phyloP scores from a whole-genome alignment of 2,113 vertebrate genomes.

The Alligator mississippiensis region DNA sequence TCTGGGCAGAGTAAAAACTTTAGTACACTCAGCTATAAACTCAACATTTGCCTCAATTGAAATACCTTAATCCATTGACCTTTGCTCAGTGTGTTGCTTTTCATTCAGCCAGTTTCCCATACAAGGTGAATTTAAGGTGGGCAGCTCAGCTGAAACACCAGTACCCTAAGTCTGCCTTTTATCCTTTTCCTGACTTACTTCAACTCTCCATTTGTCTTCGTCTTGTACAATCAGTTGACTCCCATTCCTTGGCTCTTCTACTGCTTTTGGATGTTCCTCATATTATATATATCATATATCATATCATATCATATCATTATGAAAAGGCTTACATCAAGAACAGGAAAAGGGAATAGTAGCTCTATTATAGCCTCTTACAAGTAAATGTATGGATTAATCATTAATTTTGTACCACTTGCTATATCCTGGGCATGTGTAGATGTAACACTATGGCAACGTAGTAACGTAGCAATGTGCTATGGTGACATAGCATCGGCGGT shows the following conservation, averaged over 20 bases:
- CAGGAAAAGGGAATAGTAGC: not conserved
- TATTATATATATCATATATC: too few relatives aligned
- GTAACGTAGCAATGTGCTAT: too few relatives aligned
- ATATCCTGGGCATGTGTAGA: not conserved
- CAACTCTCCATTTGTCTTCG: not conserved
- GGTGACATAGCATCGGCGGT: too few relatives aligned
- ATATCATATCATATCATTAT: too few relatives aligned
- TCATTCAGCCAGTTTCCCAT: not conserved
- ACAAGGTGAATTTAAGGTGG: not conserved
- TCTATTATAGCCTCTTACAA: rapidly evolving
- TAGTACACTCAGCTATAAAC: conserved; percentile 31
- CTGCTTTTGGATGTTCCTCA: not conserved
- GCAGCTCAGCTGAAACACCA: not conserved
- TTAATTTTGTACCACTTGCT: not conserved
- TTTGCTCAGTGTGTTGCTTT: not conserved
- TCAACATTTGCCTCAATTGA: conserved; percentile 21
- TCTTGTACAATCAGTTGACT: not conserved
- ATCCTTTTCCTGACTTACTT: not conserved
- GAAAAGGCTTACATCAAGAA: too few relatives aligned
- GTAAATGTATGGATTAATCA: not conserved
- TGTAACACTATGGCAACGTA: too few relatives aligned
- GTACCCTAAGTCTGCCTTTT: not conserved
- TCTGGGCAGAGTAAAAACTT: conserved; percentile 35
- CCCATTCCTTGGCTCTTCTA: not conserved
- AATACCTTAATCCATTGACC: not conserved